Conservation (phyloP, 2,888 invertebrate genomes). For the Drosophila greeni region DNA sequence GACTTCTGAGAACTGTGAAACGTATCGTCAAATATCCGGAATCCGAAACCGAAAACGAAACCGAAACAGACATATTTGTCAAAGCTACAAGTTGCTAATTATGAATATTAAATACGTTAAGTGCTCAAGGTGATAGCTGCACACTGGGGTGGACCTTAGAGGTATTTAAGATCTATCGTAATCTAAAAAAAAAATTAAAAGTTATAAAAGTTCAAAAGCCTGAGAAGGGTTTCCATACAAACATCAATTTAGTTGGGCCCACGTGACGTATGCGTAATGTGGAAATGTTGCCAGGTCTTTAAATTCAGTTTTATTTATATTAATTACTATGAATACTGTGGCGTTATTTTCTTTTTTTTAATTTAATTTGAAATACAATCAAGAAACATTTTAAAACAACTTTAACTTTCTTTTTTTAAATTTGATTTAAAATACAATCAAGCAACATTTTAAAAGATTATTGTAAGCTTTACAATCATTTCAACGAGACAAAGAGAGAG, state of each 20-base stretch:
- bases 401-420: no score
- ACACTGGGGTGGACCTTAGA: slow-evolving; percentile 25
- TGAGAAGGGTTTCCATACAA: background rate
- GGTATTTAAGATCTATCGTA: background rate
- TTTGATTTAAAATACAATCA: background rate
- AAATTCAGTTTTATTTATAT: background rate
- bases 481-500: background rate
- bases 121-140: slow-evolving; percentile 59
- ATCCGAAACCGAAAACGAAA: slow-evolving; percentile 29
- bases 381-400: no score
- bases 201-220: no score
- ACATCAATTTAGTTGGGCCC: background rate
- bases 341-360: background rate
- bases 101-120: slow-evolving; percentile 40
- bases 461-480: no score
- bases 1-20: slow-evolving; percentile 58
- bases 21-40: slow-evolving; percentile 45
- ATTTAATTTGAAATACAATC: background rate
- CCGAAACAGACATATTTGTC: slow-evolving; percentile 43
- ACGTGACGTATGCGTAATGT: background rate
- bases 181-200: no score
- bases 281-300: background rate
- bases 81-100: slow-evolving; percentile 30
- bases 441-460: no score
- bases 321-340: background rate